phyloP scores from a whole-genome alignment of 2,113 vertebrate species.

The Oncorhynchus nerka region DNA sequence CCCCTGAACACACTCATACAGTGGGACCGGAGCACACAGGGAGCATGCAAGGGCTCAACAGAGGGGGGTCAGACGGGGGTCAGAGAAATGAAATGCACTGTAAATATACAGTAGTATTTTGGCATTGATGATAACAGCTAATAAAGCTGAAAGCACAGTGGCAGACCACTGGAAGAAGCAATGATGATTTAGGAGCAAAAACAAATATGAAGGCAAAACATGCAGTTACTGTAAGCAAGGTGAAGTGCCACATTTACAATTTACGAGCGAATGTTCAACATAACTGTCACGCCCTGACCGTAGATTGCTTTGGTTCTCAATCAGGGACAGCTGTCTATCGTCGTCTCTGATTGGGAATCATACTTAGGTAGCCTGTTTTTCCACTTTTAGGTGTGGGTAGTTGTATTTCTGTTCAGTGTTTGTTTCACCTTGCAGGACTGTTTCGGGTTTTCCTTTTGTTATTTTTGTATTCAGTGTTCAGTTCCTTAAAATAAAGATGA shows the following conservation, averaged over 20 bases:
- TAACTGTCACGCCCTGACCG: too few relatives aligned
- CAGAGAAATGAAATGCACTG: slow-evolving; percentile 24
- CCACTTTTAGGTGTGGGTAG: too few relatives aligned
- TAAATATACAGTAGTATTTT: slow-evolving; percentile 33
- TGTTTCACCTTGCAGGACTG: too few relatives aligned
- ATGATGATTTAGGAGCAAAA: slow-evolving; percentile 29
- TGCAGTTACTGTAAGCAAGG: slow-evolving; percentile 26
- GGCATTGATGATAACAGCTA: slow-evolving; percentile 30
- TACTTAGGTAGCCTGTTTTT: too few relatives aligned
- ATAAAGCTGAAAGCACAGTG: not conserved
- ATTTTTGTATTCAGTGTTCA: too few relatives aligned
- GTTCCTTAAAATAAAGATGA: too few relatives aligned
- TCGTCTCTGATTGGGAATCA: too few relatives aligned
- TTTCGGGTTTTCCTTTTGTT: too few relatives aligned
- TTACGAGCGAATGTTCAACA: slow-evolving; percentile 39
- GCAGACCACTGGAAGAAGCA: not conserved
- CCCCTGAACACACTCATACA: not conserved
- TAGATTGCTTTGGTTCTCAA: too few relatives aligned
- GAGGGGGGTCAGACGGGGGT: not conserved
- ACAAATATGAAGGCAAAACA: slow-evolving; percentile 12
- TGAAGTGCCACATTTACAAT: slow-evolving; percentile 36
- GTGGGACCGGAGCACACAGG: not conserved
- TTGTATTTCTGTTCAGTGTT: too few relatives aligned
- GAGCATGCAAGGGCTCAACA: not conserved
- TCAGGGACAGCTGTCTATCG: too few relatives aligned